Evolutionary conservation across 2,888 invertebrate genomes (phyloP), one percentile per base, ranked within the genome.

Genomic region (Eupithecia exiguata): DNA sequence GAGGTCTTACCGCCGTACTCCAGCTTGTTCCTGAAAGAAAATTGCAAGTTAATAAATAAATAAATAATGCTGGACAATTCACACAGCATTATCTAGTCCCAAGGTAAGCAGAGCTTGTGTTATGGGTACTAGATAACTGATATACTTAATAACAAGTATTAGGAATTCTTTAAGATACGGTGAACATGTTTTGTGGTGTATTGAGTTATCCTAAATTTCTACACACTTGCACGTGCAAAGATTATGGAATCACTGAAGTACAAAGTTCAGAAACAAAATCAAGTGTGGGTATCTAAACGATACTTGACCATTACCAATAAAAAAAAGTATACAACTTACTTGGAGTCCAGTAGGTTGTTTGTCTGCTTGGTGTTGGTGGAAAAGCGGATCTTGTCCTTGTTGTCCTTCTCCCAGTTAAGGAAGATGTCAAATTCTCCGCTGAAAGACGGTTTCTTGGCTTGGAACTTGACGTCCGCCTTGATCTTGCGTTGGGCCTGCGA

Each of bases 401-500:
- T 96, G 84, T 97, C 96, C 84, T 96, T 96, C 69, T 96, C 96
- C 76, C 95, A 96, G 86, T 97, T 96, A 43, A 97, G 95, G 80
- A 94, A 95, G 5, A 98, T 70, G 66, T 96, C 96, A 0, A 96
- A 82, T 67, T 96, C 95, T 0, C 96, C 93, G 76, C 95, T 95
- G 87, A 95, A 96, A 1, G 94, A 94, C 0, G 96, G 95, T 0
- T 95, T 95, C 69, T 95, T 95, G 0, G 96, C 87, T 0, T 95
- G 90, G 83, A 97, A 95, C 69, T 96, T 96, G 0, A 96, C 93
- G 63, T 96, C 96, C 6, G 94, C 88, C 83, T 96, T 96, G 43
- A 96, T 83, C 84, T 96, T 96, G 69, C 96, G 95, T 76, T 95
- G 94, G 35, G 95, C 84, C 90, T 95, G 89, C 10, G 49, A 0